A percentile compares a stretch with the other conserved stretches of the same genome.
Conservation (phyloP, 2,888 invertebrate species). For the Saturnia japonica region DNA sequence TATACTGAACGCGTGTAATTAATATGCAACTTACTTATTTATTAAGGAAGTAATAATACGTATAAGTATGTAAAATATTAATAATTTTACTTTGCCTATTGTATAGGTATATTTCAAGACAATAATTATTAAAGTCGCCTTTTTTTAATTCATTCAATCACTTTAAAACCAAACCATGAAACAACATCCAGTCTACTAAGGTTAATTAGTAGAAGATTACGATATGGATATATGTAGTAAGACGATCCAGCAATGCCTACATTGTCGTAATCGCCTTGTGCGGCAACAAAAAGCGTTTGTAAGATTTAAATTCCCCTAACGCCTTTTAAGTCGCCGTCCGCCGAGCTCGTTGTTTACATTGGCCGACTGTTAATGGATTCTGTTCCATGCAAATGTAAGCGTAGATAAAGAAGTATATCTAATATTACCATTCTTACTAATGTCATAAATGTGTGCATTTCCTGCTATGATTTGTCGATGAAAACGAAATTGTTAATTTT, state of each 20-base stretch:
- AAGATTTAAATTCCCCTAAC: slow-evolving; percentile 50
- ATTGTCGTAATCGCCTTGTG: slow-evolving; percentile 47
- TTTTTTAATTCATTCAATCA: not conserved
- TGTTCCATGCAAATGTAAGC: slow-evolving; percentile 51
- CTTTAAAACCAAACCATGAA: not conserved
- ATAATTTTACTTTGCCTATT: no score
- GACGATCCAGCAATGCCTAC: slow-evolving; percentile 27
- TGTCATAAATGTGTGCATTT: slow-evolving; percentile 22
- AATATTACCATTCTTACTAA: slow-evolving; percentile 34
- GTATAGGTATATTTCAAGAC: no score
- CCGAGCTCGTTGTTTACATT: slow-evolving; percentile 59
- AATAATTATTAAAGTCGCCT: no score
- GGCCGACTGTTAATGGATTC: slow-evolving; percentile 58
- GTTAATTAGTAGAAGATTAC: not conserved
- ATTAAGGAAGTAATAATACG: no score
- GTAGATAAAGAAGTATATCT: slow-evolving; percentile 45
- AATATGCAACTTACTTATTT: no score
- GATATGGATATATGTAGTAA: slow-evolving; percentile 19
- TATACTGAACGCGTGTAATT: no score
- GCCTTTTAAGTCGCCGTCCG: slow-evolving; percentile 65
- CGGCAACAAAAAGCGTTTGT: slow-evolving; percentile 47
- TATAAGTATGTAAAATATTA: no score
- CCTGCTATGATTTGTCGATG: slow-evolving; percentile 18
- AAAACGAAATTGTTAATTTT: not conserved
- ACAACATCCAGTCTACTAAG: not conserved